A percentile compares a stretch with the other conserved stretches of the same genome.
Evolutionary conservation across 2,797 vertebrate genomes (phyloP).

Genomic region (Eulemur rubriventer): DNA sequence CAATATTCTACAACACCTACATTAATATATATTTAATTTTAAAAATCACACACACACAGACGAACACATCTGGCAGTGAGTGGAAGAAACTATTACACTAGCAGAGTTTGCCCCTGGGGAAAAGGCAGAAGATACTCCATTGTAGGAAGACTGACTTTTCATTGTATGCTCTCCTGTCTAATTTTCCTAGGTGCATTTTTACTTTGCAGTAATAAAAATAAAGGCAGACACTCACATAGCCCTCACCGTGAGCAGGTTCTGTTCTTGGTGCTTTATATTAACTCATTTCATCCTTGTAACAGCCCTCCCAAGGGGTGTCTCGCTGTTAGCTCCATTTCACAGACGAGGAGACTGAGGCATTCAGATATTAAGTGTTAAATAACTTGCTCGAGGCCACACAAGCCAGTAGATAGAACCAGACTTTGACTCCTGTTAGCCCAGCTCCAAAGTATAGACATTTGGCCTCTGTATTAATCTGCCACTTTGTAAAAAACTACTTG

Average conservation of each 20-base stretch:
- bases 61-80: background rate
- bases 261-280: background rate
- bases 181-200: background rate
- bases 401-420: background rate
- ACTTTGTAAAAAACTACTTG: background rate
- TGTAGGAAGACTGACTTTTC: background rate
- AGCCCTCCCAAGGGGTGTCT: background rate
- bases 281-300: background rate
- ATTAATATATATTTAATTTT: background rate
- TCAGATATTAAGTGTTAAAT: too few species aligned
- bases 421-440: background rate
- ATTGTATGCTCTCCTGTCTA: fast-evolving
- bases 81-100: background rate
- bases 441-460: background rate
- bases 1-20: too few species aligned
- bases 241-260: background rate
- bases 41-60: background rate
- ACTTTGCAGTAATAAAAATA: background rate
- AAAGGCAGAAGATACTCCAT: background rate
- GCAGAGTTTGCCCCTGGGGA: background rate
- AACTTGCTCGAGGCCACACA: background rate
- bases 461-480: background rate
- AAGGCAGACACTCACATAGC: too few species aligned
- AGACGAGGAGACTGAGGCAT: background rate
- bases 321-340: background rate